Percentiles rank a stretch among this genome's conserved stretches.
Conservation (phyloP, 2,888 invertebrate species). For the Phorcus lineatus region DNA sequence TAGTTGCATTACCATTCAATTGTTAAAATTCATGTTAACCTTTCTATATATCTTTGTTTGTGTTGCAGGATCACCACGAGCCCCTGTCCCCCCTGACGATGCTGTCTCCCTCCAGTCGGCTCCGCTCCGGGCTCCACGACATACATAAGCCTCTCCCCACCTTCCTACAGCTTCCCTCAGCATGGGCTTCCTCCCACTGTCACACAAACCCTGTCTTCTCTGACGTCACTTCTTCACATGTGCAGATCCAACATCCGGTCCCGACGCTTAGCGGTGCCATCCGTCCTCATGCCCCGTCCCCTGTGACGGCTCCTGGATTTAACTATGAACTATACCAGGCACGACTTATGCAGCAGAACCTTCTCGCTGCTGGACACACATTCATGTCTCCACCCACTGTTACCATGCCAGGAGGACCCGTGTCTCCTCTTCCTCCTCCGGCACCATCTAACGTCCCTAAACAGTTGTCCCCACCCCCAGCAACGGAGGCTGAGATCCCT, state of each 20-base stretch:
- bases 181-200: conserved; percentile 14
- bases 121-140: conserved; percentile 26
- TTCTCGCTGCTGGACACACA: conserved; percentile 57
- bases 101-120: conserved; percentile 16
- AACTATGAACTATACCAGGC: conserved; percentile 64
- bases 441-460: conserved; percentile 38
- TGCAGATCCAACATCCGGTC: conserved; percentile 11
- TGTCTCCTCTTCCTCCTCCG: conserved; percentile 29
- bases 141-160: conserved; percentile 31
- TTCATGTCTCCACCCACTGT: conserved; percentile 33
- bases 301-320: conserved; percentile 38
- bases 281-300: conserved; percentile 25
- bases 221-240: background rate
- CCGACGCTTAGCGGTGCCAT: conserved; percentile 4
- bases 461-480: conserved; percentile 65
- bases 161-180: conserved; percentile 30
- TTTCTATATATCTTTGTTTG: too few species aligned
- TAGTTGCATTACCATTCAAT: background rate
- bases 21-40: too few species aligned
- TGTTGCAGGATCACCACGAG: conserved; percentile 12
- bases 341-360: conserved; percentile 59
- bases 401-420: conserved; percentile 19
- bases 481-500: conserved; percentile 64
- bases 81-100: background rate
- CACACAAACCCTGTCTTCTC: conserved; percentile 20